Base-by-base conservation (phyloP, 2,113 vertebrate species). In the Larimichthys crocea region DNA sequence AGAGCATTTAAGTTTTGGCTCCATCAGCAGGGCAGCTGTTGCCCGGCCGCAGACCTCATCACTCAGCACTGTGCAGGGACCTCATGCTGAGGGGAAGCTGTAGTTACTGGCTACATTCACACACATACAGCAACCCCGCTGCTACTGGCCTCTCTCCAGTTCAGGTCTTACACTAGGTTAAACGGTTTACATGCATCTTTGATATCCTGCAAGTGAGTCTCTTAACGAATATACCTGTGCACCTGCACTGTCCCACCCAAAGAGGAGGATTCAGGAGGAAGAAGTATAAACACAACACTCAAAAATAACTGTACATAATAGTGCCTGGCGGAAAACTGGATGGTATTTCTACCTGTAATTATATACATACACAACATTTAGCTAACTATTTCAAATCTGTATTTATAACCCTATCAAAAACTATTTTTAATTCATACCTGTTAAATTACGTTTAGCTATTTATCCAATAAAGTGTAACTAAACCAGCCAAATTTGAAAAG, bases 21-120 rank as follows among this genome's bases (percentile, higher is more conserved):
- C 71, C 42, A 24, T 71, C 78, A 57, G 76, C 74, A 61, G 79
- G 63, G 44, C 80, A 88, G 80, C 83, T 84, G 87, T 35, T 80
- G 40, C 24, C 79, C 79, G 46, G 86, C 57, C 56, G n/a, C 74
- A 65, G 62, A 74, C 53, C 76, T 88, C 82, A 88, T 89, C 74
- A 56, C 42, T 83, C 79, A 66, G 65, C 55, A 3, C 50, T 70
- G 79, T 48, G 69, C 74, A 24, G n/a, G 17, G 73, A 59, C 50
- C 42, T 78, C 79, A 44, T 1, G 46, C 79, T 67, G 86, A 72
- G 80, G 68, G 46, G 74, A 60, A 61, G 72, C 74, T 56, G 44
- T 16, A 67, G 4, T 49, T 66, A 74, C 67, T 87, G 77, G 81
- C 81, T 75, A 31, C 31, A 22, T 63, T 65, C 79, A 24, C 67